Evolutionary conservation across 2,113 vertebrate species (phyloP), one percentile per base, ranked within the genome.

Genomic region (Pachyramphus minor): DNA sequence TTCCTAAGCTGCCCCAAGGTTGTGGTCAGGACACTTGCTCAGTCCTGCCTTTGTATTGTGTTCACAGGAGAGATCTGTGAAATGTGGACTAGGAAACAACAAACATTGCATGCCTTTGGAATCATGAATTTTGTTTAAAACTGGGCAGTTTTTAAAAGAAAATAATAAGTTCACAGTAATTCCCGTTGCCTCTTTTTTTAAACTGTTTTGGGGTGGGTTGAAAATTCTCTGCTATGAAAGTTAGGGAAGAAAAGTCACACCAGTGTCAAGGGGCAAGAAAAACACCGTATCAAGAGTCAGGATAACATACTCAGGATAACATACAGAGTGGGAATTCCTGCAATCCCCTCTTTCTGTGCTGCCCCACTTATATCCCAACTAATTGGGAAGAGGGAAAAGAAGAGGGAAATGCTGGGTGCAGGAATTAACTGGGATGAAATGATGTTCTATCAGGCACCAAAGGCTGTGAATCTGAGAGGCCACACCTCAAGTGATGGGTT

Each of bases 11-110:
- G 59, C 8, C 1, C 56, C 86, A 56, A 74, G 5, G 4, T 33
- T 96, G 93, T 72, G 84, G 84, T 59, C 60, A 84, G 73, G 53
- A 24, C 37, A 37, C 81, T 80, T 95, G 52, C 91, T 92, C 25
- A 14, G 58, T 89, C 89, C 81, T 89, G 95, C 87, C 91, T 75
- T 41, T 19, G 20, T 41, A 4, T 7, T 23, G 13, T 31, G 33
- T 77, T 85, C 59, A 56, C 53, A 89, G 71, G 44, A 55, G 64
- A 78, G 28, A 80, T 42, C 25, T 80, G 44, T 71, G 67, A 55
- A 84, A 45, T 11, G 25, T 21, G 18, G 41, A 33, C 23, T 17
- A 47, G 13, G 18, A 33, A 87, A 49, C 8, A 63, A 35, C 2
- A 24, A n/a, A 41, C 30, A 30, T 12, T 67, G 5, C 10, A 13